Conservation (phyloP, 2,113 vertebrate species). For the Hippocampus barbouri region DNA sequence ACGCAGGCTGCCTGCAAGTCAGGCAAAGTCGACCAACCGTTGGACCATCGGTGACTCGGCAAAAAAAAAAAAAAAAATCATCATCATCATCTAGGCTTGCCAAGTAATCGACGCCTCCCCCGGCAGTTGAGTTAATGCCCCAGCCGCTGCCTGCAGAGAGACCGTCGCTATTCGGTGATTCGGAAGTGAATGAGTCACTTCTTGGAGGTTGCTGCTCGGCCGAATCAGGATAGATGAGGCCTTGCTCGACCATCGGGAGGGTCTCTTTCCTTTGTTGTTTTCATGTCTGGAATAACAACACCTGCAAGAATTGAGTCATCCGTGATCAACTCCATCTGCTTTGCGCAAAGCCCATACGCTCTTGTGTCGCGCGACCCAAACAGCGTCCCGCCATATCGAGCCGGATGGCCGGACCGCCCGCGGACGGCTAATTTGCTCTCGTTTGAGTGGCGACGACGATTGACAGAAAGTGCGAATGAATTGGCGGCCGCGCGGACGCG, state of each 20-base stretch:
- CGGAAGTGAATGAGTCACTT: background rate
- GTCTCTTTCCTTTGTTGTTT: background rate
- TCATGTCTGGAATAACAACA: background rate
- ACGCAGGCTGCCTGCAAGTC: too few species aligned
- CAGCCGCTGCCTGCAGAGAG: too few species aligned
- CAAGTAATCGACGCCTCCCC: background rate
- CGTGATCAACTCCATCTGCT: constrained; percentile 5
- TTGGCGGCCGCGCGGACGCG: constrained; percentile 51
- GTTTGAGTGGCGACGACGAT: constrained; percentile 64
- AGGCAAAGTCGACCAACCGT: too few species aligned
- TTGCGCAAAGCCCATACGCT: background rate
- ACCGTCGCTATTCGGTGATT: background rate
- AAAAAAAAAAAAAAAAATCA: too few species aligned
- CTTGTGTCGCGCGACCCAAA: constrained; percentile 33
- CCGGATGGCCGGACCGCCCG: constrained; percentile 48
- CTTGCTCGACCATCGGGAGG: background rate
- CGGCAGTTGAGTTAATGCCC: background rate
- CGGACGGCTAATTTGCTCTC: constrained; percentile 57
- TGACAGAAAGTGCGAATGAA: constrained; percentile 66
- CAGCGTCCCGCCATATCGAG: constrained; percentile 46
- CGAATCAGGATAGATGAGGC: background rate
- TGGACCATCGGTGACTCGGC: too few species aligned
- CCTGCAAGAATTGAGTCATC: background rate
- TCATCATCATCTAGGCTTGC: too few species aligned
- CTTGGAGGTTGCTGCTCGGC: background rate